Evolutionary conservation across 2,113 vertebrate species (phyloP), one percentile per base, ranked within the genome.

Genomic region (Alosa alosa): DNA sequence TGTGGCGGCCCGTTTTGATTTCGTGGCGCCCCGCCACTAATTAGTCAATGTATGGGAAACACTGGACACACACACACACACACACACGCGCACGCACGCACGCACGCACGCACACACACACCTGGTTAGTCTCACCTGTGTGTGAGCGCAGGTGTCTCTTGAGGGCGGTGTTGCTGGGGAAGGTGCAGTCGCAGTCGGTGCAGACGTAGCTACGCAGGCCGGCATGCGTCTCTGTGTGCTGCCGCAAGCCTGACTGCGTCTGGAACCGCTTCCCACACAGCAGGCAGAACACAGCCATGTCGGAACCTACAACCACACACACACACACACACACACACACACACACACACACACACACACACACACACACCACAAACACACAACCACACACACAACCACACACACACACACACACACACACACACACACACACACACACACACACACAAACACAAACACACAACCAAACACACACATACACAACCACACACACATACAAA

Each of bases 281-380:
- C 93, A 99, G 95, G 94, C 98, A 99, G 93, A 99, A 99, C 89
- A 99, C 97, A 0, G 98, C 98, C 98, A 99, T 98, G 95, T 99
- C 98, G 0, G 98, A 97, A 25, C 98, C 98, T 99, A 92, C 0
- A 20, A 45, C 85, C 15, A 31, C 81, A 82, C 13, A 83, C 50
- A 47, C 7, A 64, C 11, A 82, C 13, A 84, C 82, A 86, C 20
- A 81, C 41, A 82, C 57, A 52, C 64, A 72, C 25, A 64, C 18
- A 46, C 41, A 84, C 4, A 68, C 55, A 72, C 39, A 64, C 20
- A 45, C 20, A 46, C 20, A 84, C 81, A 82, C 13, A 83, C 50
- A 47, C 7, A 64, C 11, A 82, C 18, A 84, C 82, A 86, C 20
- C 41, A 82, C 57, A 52, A 25, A 72, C 25, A 72, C 64, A 72